These are phyloP conservation scores for Rhyacophila brunnea DNA, from an alignment of 1,140 invertebrate species.

Conservation along the genomic window DNA sequence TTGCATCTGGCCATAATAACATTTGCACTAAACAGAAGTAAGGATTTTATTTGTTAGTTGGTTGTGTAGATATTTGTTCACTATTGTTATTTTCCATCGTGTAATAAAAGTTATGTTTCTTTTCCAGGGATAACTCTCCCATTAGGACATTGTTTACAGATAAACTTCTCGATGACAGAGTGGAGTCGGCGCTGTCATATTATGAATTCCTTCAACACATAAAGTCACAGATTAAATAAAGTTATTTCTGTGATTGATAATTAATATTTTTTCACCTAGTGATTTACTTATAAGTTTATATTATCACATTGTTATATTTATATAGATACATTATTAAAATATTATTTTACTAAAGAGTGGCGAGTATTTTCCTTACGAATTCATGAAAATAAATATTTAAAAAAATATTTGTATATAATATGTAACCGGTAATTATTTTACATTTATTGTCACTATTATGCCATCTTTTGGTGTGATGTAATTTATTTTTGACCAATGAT, in stretches of 20 bases:
- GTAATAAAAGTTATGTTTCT: constrained; percentile 4
- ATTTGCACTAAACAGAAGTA: too few species aligned
- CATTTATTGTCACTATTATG: too few species aligned
- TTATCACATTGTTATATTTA: too few species aligned
- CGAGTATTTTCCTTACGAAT: background rate
- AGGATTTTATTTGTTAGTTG: too few species aligned
- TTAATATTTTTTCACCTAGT: too few species aligned
- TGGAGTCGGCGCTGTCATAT: constrained; percentile 91
- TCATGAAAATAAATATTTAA: background rate
- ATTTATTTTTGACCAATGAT: background rate
- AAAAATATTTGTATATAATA: background rate
- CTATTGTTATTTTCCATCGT: background rate
- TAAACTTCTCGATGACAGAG: constrained; percentile 89
- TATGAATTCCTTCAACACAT: constrained; percentile 98
- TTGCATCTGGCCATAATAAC: too few species aligned
- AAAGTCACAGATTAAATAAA: constrained; percentile 84
- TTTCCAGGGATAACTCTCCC: constrained; percentile 84
- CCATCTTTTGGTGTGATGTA: background rate
- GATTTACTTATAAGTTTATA: too few species aligned
- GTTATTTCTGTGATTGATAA: constrained; percentile 9
- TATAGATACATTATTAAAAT: background rate
- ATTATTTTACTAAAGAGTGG: background rate
- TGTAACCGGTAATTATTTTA: too few species aligned
- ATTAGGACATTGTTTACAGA: constrained; percentile 81
- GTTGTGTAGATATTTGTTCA: too few species aligned